These are phyloP conservation scores for Rhincodon typus DNA, from an alignment of 2,797 vertebrate genomes.

Conservation along the genomic window DNA sequence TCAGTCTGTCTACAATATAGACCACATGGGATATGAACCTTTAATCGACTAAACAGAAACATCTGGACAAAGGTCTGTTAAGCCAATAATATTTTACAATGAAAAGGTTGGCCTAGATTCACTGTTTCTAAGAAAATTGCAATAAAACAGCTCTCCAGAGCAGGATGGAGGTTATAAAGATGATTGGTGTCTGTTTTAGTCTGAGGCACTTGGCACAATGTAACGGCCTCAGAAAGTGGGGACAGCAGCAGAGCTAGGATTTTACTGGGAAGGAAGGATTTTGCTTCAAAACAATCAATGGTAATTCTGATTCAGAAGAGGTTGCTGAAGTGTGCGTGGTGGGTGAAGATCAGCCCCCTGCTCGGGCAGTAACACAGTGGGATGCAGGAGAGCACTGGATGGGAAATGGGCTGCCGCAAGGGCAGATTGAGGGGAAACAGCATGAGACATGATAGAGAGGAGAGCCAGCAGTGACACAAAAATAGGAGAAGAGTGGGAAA, in stretches of 20 bases:
- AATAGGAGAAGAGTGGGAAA: background rate
- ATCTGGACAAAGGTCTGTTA: background rate
- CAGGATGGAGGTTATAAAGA: background rate
- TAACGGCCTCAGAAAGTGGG: background rate
- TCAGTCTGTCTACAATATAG: background rate
- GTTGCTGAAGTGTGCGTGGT: background rate
- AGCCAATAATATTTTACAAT: constrained; percentile 7
- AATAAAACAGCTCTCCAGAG: background rate
- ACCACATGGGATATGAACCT: background rate
- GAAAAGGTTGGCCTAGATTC: background rate
- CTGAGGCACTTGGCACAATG: background rate
- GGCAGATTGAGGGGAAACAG: too few species aligned
- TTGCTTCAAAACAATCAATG: background rate
- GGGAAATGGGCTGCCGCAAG: too few species aligned
- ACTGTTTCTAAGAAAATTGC: background rate
- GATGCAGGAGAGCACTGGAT: background rate
- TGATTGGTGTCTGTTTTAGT: background rate
- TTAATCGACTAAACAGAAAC: background rate
- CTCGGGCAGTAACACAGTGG: background rate
- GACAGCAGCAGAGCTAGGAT: background rate
- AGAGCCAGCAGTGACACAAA: too few species aligned
- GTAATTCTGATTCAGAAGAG: background rate
- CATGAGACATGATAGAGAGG: too few species aligned
- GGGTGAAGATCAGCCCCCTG: background rate
- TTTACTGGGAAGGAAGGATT: background rate